These are phyloP conservation scores for Lathamus discolor DNA, from an alignment of 2,113 vertebrate species.

Conservation along the genomic window DNA sequence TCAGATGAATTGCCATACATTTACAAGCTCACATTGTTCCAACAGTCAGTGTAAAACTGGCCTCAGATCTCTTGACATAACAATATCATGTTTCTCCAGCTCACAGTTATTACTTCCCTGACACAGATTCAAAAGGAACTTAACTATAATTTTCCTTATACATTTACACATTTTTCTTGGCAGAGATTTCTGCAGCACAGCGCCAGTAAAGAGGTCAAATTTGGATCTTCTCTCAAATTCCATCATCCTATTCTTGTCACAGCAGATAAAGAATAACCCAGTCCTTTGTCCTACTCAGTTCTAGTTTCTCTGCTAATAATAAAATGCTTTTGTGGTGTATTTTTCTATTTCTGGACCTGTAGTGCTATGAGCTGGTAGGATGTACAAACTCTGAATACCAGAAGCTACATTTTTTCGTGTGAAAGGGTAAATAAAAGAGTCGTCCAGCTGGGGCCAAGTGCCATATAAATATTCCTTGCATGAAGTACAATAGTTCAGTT, in stretches of 20 bases:
- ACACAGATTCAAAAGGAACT: background rate
- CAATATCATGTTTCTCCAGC: background rate
- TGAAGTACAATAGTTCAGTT: background rate
- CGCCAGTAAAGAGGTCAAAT: background rate
- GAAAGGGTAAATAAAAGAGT: background rate
- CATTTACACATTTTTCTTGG: background rate
- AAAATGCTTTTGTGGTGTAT: background rate
- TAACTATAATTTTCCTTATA: background rate
- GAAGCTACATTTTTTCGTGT: background rate
- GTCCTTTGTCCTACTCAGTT: background rate
- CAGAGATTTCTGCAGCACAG: background rate
- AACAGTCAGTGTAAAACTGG: background rate
- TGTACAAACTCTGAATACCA: background rate
- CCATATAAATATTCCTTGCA: background rate
- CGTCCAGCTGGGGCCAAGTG: background rate
- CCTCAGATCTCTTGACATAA: background rate
- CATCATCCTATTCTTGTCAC: background rate
- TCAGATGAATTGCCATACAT: background rate
- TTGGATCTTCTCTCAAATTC: background rate
- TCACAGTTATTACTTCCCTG: background rate
- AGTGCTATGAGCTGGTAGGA: background rate
- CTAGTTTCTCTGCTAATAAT: background rate
- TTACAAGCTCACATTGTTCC: background rate
- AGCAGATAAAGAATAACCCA: background rate
- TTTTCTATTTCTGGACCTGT: background rate